These are phyloP conservation scores for Cranoglanis bouderius DNA, from an alignment of 2,113 vertebrate species.

Conservation along the genomic window DNA sequence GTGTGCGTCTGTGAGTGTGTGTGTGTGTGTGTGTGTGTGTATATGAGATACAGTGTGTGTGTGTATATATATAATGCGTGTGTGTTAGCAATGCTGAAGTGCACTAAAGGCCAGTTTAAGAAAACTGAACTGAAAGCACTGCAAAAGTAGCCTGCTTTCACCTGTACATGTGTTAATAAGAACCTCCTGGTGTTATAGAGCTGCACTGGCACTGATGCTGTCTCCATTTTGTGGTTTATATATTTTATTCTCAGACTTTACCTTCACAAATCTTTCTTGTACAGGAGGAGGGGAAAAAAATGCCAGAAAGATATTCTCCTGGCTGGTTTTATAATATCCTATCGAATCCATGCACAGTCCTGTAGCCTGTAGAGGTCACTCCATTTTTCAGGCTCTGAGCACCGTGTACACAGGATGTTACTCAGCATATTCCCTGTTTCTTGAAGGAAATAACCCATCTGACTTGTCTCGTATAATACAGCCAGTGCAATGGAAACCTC, in stretches of 20 bases:
- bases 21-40: not conserved
- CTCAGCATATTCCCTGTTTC: conserved; percentile 59
- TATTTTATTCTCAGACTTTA: conserved; percentile 51
- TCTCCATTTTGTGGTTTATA: conserved; percentile 43
- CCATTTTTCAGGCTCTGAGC: conserved; percentile 42
- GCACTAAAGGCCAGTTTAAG: conserved; percentile 66
- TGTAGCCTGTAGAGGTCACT: conserved; percentile 35
- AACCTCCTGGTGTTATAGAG: conserved; percentile 36
- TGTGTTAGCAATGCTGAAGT: conserved; percentile 38
- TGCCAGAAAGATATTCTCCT: not conserved
- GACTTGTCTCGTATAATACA: conserved; percentile 10
- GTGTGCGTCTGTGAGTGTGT: not conserved
- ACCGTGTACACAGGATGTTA: conserved; percentile 42
- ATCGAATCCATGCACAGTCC: conserved; percentile 33
- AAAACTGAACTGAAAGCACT: conserved; percentile 57
- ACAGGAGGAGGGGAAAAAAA: conserved; percentile 52
- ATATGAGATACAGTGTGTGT: not conserved
- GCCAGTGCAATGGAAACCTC: conserved; percentile 56
- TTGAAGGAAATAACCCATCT: conserved; percentile 61
- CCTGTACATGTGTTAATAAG: conserved; percentile 67
- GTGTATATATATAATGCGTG: not conserved
- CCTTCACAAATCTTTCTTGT: conserved; percentile 63
- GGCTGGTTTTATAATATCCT: conserved; percentile 15
- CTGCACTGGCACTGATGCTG: conserved; percentile 44
- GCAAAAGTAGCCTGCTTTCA: conserved; percentile 53